Base-by-base conservation (phyloP, 1,140 invertebrate species). In the Caenorhabditis inopinata region DNA sequence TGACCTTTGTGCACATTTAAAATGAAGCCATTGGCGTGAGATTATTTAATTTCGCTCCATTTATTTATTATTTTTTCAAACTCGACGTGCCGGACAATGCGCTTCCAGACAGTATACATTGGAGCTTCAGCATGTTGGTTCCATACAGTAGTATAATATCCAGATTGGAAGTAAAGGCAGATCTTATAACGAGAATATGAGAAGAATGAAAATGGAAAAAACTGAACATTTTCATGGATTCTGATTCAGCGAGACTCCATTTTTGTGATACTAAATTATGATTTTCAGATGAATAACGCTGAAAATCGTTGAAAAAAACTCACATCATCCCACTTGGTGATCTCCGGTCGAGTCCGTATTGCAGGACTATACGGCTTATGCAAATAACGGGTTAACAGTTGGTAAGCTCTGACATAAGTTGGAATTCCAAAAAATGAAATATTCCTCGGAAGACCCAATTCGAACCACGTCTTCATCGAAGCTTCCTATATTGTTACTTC, bases 391-490 rank as follows among this genome's bases (percentile, higher is more conserved):
- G 58, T 79, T 7, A 85, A 45, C 7, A 85, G 49, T 35, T 49
- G 29, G 35, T 32, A 85, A 6, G 85, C 85, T 11, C 62, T 25
- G 9, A 76, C 85, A 68, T 85, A 85, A 4, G 83, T 85, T 7
- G 85, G 85, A 42, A 85, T 82, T 9, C 85, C 85, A 68, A 85
- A 86, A 27, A 86, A 45, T 7, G 83, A 49, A 35, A 85, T 85
- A 23, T 79, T 76, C 27, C 49, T 42, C 14, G 68, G 48, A 16
- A 85, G 38, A 21, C 85, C 85, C 18, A 45, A 21, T 1, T 49
- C 25, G 7, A 82, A 21, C 48, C 76, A 86, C 23, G 82, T 77
- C 21, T 45, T 46, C 21, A 83, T 82, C 1, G 85, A 82, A 38
- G 82, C 78, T 23, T 83, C 84, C 84, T 85, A n/a, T n/a, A n/a